phyloP scores from a whole-genome alignment of 2,113 vertebrate genomes.

The Actenoides lindsayi region DNA sequence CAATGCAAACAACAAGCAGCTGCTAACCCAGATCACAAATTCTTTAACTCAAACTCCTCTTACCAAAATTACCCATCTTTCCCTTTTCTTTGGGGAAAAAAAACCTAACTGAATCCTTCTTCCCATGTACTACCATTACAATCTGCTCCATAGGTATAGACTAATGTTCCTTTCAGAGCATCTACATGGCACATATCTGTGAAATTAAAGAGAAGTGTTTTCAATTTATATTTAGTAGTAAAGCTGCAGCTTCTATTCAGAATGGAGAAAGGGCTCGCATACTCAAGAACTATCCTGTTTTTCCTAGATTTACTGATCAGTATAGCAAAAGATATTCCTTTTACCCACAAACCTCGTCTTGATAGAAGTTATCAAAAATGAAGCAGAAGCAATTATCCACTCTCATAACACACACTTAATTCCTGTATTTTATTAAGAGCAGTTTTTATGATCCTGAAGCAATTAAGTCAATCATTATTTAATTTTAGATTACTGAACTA shows the following conservation, averaged over 20 bases:
- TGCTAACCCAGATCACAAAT: background rate
- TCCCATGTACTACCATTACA: background rate
- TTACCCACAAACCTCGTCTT: conserved; percentile 17
- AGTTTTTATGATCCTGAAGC: conserved; percentile 43
- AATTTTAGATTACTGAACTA: conserved; percentile 56
- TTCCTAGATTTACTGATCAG: conserved; percentile 22
- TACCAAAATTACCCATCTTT: background rate
- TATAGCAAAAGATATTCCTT: conserved; percentile 47
- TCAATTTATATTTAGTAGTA: background rate
- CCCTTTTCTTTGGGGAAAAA: background rate
- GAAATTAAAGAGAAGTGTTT: conserved; percentile 1
- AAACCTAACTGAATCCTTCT: background rate
- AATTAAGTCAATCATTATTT: conserved; percentile 66
- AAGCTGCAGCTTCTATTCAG: conserved; percentile 31
- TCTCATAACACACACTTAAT: conserved; percentile 44
- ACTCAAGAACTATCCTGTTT: conserved; percentile 29
- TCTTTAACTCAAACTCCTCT: background rate
- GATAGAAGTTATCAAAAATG: conserved; percentile 32
- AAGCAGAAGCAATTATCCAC: conserved; percentile 46
- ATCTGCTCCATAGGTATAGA: background rate
- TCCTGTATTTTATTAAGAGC: conserved; percentile 42
- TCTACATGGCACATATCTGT: background rate
- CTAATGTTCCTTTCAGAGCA: background rate
- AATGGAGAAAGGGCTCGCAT: background rate
- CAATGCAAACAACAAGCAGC: conserved; percentile 18